These are phyloP conservation scores for Silurus meridionalis DNA, from an alignment of 2,113 vertebrate species.

Conservation along the genomic window DNA sequence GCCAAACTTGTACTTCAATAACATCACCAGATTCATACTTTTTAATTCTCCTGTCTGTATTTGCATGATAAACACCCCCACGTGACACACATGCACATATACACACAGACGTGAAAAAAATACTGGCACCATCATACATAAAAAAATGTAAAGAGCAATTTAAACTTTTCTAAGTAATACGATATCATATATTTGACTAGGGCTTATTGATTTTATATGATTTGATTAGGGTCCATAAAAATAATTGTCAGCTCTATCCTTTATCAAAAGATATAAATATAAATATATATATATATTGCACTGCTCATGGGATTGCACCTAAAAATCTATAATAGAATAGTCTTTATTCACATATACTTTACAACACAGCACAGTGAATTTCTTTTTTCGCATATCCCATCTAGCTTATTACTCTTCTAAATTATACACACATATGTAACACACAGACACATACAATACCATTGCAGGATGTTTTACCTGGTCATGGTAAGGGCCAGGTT, in stretches of 20 bases:
- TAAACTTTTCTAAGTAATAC: background rate
- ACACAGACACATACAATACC: slow-evolving; percentile 5
- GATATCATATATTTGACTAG: background rate
- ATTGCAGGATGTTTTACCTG: slow-evolving; percentile 74
- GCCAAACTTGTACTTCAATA: background rate
- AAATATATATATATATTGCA: too few relatives aligned
- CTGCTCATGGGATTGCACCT: too few relatives aligned
- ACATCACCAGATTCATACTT: background rate
- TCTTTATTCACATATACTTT: too few relatives aligned
- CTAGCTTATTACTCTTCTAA: background rate
- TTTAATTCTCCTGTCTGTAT: slow-evolving; percentile 33
- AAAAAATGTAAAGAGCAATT: background rate
- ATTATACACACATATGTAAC: background rate
- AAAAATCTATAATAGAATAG: background rate
- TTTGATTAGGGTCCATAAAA: background rate
- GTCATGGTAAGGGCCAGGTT: slow-evolving; percentile 91
- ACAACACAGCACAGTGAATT: too few relatives aligned
- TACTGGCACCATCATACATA: background rate
- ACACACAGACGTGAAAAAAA: background rate
- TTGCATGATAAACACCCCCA: background rate
- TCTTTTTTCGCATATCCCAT: too few relatives aligned
- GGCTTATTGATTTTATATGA: background rate
- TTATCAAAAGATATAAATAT: background rate
- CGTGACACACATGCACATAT: background rate
- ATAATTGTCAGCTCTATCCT: background rate